phyloP scores from a whole-genome alignment of 2,888 invertebrate species.

The Prionchulus punctatus region DNA sequence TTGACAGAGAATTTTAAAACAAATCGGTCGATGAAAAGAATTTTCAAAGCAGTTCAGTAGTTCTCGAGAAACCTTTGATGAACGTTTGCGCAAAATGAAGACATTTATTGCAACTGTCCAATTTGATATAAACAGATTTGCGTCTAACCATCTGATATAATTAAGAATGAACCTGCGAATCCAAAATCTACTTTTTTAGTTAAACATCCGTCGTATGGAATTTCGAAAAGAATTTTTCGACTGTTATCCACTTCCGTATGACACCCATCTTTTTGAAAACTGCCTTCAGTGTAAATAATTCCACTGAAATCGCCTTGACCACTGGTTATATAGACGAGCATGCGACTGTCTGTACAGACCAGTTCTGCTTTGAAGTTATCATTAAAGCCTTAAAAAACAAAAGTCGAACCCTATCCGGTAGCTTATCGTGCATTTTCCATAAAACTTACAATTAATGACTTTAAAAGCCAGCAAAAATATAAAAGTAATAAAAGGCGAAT shows the following conservation, averaged over 20 bases:
- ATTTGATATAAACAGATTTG: too few species aligned
- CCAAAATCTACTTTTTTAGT: neutral
- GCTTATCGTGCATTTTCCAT: too few species aligned
- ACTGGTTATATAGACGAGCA: neutral
- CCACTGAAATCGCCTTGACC: slow-evolving; percentile 6
- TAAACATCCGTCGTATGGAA: slow-evolving; percentile 10
- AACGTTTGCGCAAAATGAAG: neutral
- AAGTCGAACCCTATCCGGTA: too few species aligned
- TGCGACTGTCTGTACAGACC: neutral
- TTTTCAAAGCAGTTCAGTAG: neutral
- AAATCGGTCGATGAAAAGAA: neutral
- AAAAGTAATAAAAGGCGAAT: too few species aligned
- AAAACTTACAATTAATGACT: too few species aligned
- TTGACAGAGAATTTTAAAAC: too few species aligned
- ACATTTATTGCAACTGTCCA: too few species aligned
- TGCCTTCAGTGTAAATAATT: slow-evolving; percentile 11
- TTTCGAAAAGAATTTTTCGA: neutral
- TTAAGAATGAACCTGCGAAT: neutral
- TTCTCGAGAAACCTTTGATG: neutral
- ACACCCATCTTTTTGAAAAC: slow-evolving; percentile 1
- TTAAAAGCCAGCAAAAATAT: too few species aligned
- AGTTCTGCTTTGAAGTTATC: slow-evolving; percentile 2
- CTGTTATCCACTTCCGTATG: neutral
- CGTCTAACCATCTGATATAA: neutral
- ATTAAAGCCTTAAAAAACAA: slow-evolving; percentile 3